These are phyloP conservation scores for Slavum lentiscoides DNA, from an alignment of 2,888 invertebrate genomes.

Conservation along the genomic window DNA sequence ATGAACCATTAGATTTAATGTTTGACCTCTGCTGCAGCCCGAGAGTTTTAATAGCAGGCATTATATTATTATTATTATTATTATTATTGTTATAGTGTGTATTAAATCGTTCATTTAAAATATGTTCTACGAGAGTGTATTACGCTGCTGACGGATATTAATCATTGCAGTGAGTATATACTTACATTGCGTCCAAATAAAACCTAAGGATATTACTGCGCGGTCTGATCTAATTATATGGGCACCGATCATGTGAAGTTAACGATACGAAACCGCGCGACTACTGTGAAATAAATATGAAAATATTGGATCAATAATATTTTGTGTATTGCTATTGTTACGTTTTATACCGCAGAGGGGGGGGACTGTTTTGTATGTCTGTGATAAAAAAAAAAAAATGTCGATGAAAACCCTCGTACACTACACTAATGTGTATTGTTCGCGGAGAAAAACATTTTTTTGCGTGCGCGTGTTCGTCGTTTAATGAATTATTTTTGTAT, in stretches of 20 bases:
- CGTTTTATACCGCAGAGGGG: no score
- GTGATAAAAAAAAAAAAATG: background rate
- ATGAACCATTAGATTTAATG: slow-evolving; percentile 15
- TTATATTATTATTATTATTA: background rate
- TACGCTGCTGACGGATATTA: slow-evolving; percentile 14
- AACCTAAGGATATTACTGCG: background rate
- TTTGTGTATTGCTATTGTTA: slow-evolving; percentile 6
- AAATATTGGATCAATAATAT: background rate
- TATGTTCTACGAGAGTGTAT: background rate
- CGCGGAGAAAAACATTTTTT: no score
- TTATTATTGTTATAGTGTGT: no score
- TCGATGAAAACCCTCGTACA: no score
- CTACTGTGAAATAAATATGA: slow-evolving; percentile 3
- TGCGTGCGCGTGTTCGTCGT: no score
- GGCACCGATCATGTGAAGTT: background rate
- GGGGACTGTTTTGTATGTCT: background rate
- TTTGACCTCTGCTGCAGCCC: background rate
- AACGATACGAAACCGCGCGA: slow-evolving; percentile 18
- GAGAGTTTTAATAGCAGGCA: slow-evolving; percentile 1
- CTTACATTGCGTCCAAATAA: background rate
- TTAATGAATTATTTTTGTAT: no score
- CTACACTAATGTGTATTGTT: no score
- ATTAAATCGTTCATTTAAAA: slow-evolving; percentile 7
- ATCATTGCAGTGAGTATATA: slow-evolving; percentile 1
- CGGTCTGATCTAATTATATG: slow-evolving; percentile 22